Evolutionary conservation across 2,797 vertebrate genomes (phyloP), one percentile per base, ranked within the genome.

Genomic region (Diglossa cyanea): DNA sequence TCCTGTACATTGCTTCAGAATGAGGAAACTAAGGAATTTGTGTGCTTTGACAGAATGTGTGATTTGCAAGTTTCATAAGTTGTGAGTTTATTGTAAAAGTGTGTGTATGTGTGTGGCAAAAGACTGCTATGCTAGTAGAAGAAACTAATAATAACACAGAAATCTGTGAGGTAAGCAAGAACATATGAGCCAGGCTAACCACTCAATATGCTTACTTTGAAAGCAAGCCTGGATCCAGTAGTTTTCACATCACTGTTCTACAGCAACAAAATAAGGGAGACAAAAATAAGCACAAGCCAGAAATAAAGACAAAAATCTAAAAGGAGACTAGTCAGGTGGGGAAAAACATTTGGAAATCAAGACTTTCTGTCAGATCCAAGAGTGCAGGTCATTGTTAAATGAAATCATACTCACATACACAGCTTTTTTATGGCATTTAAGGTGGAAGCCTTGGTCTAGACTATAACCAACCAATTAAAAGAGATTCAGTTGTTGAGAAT

Each of bases 111-210:
- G 40, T 68, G 48, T 88, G 48, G 66, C 45, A 60, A 48, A 58
- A 71, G 44, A 51, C 62, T n/a, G 54, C 58, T 80, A 39, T 73
- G 48, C 19, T 60, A 53, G 65, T 72, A 48, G 73, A 65, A 66
- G 71, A 88, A 80, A 48, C 37, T 82, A 63, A 74, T 72, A 81
- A 88, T 84, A 80, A 81, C 48, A 58, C 47, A 72, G 57, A 62
- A 93, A 88, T 72, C 30, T 73, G 17, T 72, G 54, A 91, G 62
- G 48, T 95, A 91, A 88, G 75, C 62, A 85, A 82, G 72, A 95
- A 51, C 61, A 70, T 78, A 75, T 9, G 30, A 94, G 55, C 60
- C 81, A 66, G 48, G 44, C 58, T 91, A 86, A 53, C 47, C n/a
- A 78, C 33, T 75, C 77, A 62, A 25, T 78, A 57, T 68, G 21